Percentiles rank a stretch among this genome's conserved stretches.
Evolutionary conservation across 2,113 vertebrate genomes (phyloP).

Genomic region (Lamprologus speciosus): DNA sequence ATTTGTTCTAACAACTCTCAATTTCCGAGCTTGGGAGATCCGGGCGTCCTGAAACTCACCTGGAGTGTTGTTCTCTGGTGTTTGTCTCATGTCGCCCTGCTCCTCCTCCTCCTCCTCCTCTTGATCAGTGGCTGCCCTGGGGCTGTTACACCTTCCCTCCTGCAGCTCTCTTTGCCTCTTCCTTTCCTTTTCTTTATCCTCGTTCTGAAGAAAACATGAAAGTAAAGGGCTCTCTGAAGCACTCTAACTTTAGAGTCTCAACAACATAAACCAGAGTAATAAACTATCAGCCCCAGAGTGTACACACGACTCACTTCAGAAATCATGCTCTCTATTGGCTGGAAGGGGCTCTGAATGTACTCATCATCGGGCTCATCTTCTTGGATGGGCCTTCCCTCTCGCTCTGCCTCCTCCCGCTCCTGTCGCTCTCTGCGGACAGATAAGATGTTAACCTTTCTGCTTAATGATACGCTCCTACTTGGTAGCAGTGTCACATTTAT

Average conservation of each 20-base stretch:
- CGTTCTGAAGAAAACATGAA: slow-evolving; percentile 65
- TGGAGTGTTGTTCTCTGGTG: slow-evolving; percentile 67
- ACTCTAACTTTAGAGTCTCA: not conserved
- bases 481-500: not conserved
- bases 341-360: slow-evolving; percentile 77
- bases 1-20: not conserved
- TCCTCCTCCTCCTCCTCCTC: slow-evolving; percentile 69
- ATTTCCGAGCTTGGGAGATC: not conserved
- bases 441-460: not conserved
- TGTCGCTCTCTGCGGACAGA: slow-evolving; percentile 62
- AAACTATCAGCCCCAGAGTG: not conserved
- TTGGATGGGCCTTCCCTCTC: slow-evolving; percentile 57
- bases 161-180: slow-evolving; percentile 37
- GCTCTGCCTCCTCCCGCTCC: slow-evolving; percentile 75
- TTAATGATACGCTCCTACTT: not conserved
- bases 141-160: slow-evolving; percentile 43
- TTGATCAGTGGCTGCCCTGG: slow-evolving; percentile 24
- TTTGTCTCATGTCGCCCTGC: slow-evolving; percentile 66
- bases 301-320: slow-evolving; percentile 69
- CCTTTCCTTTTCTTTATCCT: slow-evolving; percentile 77
- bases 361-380: slow-evolving; percentile 68
- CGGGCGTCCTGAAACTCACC: slow-evolving; percentile 40
- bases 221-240: not conserved
- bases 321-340: slow-evolving; percentile 80
- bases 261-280: not conserved